Percentiles rank a stretch among this genome's conserved stretches.
These are phyloP conservation scores for Pungitius pungitius DNA, from an alignment of 2,113 vertebrate genomes.

Conservation along the genomic window DNA sequence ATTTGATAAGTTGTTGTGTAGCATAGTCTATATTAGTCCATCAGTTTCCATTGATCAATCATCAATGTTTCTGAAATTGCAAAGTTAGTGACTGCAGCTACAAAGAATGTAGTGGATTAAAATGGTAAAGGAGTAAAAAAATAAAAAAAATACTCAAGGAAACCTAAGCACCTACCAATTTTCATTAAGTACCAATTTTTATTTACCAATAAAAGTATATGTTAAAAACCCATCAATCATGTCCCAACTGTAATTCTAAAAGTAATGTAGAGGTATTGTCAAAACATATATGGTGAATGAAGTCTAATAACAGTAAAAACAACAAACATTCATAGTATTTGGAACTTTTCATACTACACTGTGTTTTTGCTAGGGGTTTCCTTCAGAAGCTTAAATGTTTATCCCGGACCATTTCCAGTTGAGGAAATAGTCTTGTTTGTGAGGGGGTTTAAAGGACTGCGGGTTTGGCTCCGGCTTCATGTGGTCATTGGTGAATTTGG, in stretches of 20 bases:
- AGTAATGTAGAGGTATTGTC: neutral
- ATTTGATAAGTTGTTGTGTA: neutral
- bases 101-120: neutral
- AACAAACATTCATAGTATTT: neutral
- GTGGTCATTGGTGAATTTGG: constrained; percentile 40
- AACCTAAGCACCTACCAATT: neutral
- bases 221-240: neutral
- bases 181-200: no score
- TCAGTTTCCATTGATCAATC: neutral
- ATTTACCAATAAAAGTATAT: no score
- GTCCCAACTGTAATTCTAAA: neutral
- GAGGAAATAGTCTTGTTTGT: constrained; percentile 36
- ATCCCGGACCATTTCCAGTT: constrained; percentile 28
- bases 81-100: neutral
- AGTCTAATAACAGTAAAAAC: neutral
- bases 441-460: constrained; percentile 24
- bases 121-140: neutral
- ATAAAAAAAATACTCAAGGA: neutral
- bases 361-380: neutral
- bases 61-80: no score
- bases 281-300: neutral
- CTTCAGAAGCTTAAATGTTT: constrained; percentile 23
- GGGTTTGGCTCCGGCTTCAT: constrained; percentile 34
- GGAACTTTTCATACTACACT: neutral
- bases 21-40: neutral